phyloP scores from a whole-genome alignment of 2,113 vertebrate genomes.

The Daphoenositta chrysoptera region DNA sequence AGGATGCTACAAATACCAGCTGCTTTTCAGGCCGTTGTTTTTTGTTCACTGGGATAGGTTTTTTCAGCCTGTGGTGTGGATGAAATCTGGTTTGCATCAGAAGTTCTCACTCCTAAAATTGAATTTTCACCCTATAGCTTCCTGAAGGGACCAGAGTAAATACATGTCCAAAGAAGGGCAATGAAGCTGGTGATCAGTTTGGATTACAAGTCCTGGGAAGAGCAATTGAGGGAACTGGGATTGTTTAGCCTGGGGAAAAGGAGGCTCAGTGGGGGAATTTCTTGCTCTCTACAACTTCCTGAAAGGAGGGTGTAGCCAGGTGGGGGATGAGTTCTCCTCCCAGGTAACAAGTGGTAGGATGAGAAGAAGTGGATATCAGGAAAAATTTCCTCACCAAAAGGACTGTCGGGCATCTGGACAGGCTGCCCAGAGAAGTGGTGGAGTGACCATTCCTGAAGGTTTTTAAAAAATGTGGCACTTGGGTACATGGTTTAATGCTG shows the following conservation, averaged over 20 bases:
- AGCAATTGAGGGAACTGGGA: neutral
- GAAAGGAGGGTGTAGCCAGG: neutral
- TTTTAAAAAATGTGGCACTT: neutral
- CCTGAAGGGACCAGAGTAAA: neutral
- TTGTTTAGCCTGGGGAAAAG: neutral
- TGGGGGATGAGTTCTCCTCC: rapidly evolving
- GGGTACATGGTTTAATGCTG: neutral
- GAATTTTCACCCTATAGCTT: neutral
- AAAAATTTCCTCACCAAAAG: neutral
- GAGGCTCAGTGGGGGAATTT: neutral
- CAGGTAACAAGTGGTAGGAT: no score
- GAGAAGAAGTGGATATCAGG: neutral
- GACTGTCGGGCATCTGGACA: neutral
- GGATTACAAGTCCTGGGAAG: neutral
- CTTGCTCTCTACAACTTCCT: rapidly evolving
- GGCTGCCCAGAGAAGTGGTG: neutral
- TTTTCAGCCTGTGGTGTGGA: neutral
- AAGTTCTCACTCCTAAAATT: neutral
- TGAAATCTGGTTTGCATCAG: neutral
- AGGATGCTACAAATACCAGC: neutral
- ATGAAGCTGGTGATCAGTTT: neutral
- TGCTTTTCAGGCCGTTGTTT: neutral
- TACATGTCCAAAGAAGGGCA: neutral
- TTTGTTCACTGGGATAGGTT: neutral
- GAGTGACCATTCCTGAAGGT: no score